These are phyloP conservation scores for Chlorops oryzae DNA, from an alignment of 1,140 invertebrate genomes.

Conservation along the genomic window DNA sequence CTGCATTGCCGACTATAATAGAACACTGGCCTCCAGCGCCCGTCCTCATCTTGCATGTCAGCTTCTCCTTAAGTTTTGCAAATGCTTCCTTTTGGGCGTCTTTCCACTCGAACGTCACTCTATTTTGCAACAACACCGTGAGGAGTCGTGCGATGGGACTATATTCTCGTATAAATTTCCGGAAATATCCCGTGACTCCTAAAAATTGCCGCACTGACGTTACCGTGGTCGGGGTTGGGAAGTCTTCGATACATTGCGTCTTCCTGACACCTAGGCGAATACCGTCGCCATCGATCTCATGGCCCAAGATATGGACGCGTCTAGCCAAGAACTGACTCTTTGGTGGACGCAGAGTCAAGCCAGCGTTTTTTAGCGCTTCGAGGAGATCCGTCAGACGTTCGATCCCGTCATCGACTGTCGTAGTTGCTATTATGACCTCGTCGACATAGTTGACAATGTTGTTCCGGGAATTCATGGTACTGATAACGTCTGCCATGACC, in stretches of 20 bases:
- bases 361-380: conserved; percentile 10
- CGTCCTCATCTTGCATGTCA: background rate
- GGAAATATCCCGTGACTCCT: conserved; percentile 40
- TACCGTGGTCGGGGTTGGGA: conserved; percentile 28
- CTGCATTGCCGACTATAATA: conserved; percentile 15
- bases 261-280: conserved; percentile 33
- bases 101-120: too few species aligned
- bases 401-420: conserved; percentile 20
- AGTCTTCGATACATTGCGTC: conserved; percentile 32
- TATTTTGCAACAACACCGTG: conserved; percentile 26
- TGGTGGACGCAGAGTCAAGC: conserved; percentile 10
- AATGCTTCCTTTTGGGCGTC: too few species aligned
- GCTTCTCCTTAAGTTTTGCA: too few species aligned
- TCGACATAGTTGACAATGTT: conserved; percentile 16
- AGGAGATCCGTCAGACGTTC: conserved; percentile 19
- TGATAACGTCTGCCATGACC: conserved; percentile 17
- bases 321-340: conserved; percentile 3
- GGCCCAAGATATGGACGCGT: conserved; percentile 12
- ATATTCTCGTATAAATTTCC: conserved; percentile 33
- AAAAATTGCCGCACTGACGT: conserved; percentile 34
- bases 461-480: background rate
- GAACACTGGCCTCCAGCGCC: conserved; percentile 3
- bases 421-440: conserved; percentile 17
- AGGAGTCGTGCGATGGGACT: conserved; percentile 26
- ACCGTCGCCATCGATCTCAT: conserved; percentile 24